These are phyloP conservation scores for Electrona antarctica DNA, from an alignment of 2,113 vertebrate species.

Conservation along the genomic window DNA sequence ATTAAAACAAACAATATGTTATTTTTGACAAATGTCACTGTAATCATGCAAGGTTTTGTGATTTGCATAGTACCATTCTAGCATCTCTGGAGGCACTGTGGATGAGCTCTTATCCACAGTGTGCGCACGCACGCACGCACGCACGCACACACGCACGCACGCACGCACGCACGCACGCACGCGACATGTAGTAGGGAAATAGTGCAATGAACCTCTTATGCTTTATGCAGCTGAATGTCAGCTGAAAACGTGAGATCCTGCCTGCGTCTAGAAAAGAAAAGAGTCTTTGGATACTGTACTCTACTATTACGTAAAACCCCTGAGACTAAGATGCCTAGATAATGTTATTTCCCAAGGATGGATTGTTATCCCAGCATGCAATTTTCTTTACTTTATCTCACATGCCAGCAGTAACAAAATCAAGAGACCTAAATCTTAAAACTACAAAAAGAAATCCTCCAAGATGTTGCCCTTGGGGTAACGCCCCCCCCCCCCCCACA, in stretches of 20 bases:
- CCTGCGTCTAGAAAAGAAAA: neutral
- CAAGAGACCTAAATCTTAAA: conserved; percentile 11
- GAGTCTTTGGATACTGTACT: neutral
- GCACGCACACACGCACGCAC: too few species aligned
- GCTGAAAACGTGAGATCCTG: neutral
- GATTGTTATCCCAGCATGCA: neutral
- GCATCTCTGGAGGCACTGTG: conserved; percentile 28
- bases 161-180: too few species aligned
- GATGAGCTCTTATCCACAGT: conserved; percentile 17
- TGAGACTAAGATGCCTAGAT: conserved; percentile 6
- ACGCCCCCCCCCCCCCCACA: neutral
- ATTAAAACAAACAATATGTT: conserved; percentile 16
- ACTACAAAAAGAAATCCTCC: conserved; percentile 10
- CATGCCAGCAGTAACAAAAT: conserved; percentile 9
- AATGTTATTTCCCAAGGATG: conserved; percentile 12
- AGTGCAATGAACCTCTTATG: neutral
- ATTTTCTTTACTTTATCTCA: conserved; percentile 11
- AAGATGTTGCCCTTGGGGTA: conserved; percentile 19
- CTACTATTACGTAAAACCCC: conserved; percentile 18
- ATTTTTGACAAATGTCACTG: conserved; percentile 61
- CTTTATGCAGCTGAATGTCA: neutral
- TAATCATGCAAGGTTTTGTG: conserved; percentile 48
- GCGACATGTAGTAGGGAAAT: neutral
- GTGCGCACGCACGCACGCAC: too few species aligned
- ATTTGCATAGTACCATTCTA: conserved; percentile 45